These are phyloP conservation scores for Gorsachius goisagi DNA, from an alignment of 2,113 vertebrate species.

Conservation along the genomic window DNA sequence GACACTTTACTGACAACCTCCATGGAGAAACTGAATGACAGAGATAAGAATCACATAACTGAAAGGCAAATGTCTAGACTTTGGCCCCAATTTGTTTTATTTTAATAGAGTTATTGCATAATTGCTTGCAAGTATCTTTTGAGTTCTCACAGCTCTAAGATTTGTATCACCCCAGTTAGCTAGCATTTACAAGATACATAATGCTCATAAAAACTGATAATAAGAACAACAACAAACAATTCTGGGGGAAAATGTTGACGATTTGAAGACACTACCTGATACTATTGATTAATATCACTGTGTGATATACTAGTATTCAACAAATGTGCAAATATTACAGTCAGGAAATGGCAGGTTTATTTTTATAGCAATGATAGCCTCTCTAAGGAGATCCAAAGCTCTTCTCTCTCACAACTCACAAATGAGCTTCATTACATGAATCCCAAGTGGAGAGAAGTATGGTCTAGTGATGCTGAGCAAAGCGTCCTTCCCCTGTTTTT, in stretches of 20 bases:
- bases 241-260: not conserved
- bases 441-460: not conserved
- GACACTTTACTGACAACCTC: not conserved
- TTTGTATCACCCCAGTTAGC: not conserved
- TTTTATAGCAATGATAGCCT: not conserved
- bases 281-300: not conserved
- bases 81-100: not conserved
- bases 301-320: not conserved
- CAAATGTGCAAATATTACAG: not conserved
- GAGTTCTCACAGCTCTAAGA: not conserved
- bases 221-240: not conserved
- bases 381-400: not conserved
- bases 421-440: not conserved
- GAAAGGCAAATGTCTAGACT: conserved; percentile 6
- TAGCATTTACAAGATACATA: not conserved
- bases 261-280: not conserved
- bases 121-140: not conserved
- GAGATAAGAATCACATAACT: conserved; percentile 18
- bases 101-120: conserved; percentile 9
- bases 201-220: not conserved
- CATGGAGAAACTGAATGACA: not conserved
- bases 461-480: not conserved
- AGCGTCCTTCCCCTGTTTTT: not conserved
- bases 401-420: not conserved
- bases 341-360: not conserved